phyloP scores from a whole-genome alignment of 2,888 invertebrate species.

The Hypomecis atomaria region DNA sequence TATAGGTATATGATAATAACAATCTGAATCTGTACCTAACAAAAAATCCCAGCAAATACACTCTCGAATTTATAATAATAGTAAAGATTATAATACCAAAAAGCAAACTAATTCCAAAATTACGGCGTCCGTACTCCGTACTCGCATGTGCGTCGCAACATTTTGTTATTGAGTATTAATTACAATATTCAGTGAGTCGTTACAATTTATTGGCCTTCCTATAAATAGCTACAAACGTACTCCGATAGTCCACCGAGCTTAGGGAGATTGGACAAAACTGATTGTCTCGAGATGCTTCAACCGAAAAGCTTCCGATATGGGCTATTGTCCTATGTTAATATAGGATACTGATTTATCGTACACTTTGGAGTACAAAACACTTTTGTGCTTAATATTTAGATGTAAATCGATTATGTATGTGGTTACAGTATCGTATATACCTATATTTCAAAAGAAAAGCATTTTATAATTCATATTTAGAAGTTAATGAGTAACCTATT shows the following conservation, averaged over 20 bases:
- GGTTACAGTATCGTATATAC: no score
- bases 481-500: no score
- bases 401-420: no score
- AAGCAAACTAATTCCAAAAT: slow-evolving; percentile 6
- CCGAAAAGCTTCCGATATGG: slow-evolving; percentile 8
- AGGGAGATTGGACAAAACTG: slow-evolving; percentile 20
- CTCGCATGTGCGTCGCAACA: not conserved
- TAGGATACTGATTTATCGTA: not conserved
- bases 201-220: slow-evolving; percentile 22
- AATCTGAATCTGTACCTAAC: no score
- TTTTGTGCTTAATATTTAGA: no score
- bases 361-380: no score
- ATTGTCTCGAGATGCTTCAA: slow-evolving; percentile 14
- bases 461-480: no score
- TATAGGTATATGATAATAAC: no score
- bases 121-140: not conserved
- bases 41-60: no score
- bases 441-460: no score
- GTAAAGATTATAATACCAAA: not conserved
- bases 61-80: no score
- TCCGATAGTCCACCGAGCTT: slow-evolving; percentile 12
- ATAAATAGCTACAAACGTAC: slow-evolving; percentile 17
- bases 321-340: slow-evolving; percentile 7
- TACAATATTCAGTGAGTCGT: slow-evolving; percentile 28
- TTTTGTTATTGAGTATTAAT: slow-evolving; percentile 28